phyloP scores from a whole-genome alignment of 2,113 vertebrate genomes.

The Bos indicus region DNA sequence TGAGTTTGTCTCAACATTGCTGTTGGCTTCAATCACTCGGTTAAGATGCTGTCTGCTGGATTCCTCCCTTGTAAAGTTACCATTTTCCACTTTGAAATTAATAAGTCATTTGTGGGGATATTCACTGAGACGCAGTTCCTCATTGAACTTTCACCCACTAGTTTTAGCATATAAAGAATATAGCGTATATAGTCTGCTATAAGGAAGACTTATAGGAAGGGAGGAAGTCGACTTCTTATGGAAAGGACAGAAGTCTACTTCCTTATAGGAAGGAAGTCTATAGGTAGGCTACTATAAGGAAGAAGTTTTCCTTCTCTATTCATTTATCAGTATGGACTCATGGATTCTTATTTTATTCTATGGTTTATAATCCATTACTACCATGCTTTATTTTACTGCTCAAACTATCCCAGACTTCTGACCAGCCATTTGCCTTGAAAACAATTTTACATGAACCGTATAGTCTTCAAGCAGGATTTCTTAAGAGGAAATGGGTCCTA shows the following conservation, averaged over 20 bases:
- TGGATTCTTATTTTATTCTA: background rate
- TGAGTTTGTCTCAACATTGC: background rate
- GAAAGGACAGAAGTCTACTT: background rate
- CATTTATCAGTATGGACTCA: background rate
- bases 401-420: background rate
- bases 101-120: background rate
- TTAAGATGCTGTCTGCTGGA: background rate
- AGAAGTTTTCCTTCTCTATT: background rate
- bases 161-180: background rate
- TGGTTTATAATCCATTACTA: background rate
- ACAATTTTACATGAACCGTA: background rate
- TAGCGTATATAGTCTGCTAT: background rate
- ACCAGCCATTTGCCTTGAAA: background rate
- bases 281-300: background rate
- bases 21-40: background rate
- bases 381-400: background rate
- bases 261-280: background rate
- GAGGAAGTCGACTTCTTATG: background rate
- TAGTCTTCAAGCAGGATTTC: background rate
- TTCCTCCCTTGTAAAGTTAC: background rate
- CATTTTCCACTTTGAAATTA: background rate
- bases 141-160: background rate
- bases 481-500: background rate
- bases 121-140: background rate
- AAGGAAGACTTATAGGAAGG: background rate